Conservation (phyloP, 2,797 vertebrate species). For the Squalus acanthias region DNA sequence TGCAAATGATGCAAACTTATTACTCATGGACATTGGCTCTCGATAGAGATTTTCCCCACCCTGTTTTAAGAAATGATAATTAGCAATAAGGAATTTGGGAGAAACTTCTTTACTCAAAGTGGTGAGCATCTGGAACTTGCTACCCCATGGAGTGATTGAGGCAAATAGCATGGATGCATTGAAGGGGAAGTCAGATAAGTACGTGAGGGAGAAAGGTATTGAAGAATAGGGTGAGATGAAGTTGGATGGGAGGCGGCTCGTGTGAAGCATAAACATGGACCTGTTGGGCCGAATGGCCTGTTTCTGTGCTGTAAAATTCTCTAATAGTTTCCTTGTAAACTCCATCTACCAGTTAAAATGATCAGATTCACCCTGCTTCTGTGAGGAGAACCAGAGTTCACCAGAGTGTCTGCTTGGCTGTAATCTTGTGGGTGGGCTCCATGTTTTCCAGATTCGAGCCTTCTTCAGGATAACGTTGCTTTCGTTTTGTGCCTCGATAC, state of each 20-base stretch:
- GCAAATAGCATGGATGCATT: neutral
- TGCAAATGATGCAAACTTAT: neutral
- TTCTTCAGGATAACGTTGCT: conserved; percentile 94
- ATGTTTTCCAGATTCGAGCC: conserved; percentile 76
- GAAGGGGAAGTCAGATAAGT: neutral
- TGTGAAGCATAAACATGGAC: neutral
- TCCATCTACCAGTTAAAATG: neutral
- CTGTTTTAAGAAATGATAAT: neutral
- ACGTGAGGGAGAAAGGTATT: neutral
- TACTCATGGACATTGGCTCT: neutral
- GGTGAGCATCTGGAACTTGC: neutral
- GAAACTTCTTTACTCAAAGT: neutral
- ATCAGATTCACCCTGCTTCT: neutral
- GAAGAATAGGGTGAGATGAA: neutral
- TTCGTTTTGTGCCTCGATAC: conserved; percentile 96
- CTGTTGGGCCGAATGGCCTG: neutral
- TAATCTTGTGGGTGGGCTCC: neutral
- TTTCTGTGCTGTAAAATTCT: neutral
- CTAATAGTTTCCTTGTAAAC: neutral
- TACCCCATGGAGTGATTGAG: neutral
- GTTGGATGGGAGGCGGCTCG: neutral
- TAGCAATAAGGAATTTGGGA: neutral
- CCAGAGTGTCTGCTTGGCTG: neutral
- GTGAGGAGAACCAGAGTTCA: neutral
- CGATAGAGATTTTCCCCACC: neutral